These are phyloP conservation scores for Selenia dentaria DNA, from an alignment of 2,888 invertebrate species.

Conservation along the genomic window DNA sequence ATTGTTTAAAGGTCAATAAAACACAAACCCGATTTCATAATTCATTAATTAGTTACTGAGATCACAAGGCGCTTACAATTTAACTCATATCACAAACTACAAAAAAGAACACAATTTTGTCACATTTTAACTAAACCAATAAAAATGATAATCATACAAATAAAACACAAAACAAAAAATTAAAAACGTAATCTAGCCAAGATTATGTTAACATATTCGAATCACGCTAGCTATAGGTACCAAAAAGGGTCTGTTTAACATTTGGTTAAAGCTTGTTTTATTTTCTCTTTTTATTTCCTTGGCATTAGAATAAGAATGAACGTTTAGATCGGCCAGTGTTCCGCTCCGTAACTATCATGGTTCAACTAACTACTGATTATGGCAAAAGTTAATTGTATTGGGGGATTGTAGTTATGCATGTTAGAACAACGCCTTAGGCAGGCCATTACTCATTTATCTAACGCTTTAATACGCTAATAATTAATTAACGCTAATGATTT, in stretches of 20 bases:
- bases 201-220: too few relatives aligned
- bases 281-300: constrained; percentile 15
- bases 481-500: too few relatives aligned
- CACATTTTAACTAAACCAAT: constrained; percentile 10
- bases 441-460: neutral
- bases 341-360: constrained; percentile 8
- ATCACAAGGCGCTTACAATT: constrained; percentile 75
- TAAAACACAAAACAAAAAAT: constrained; percentile 27
- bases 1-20: too few relatives aligned
- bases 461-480: too few relatives aligned
- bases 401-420: constrained; percentile 7
- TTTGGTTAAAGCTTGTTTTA: constrained; percentile 29
- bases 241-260: constrained; percentile 4
- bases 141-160: constrained; percentile 8
- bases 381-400: constrained; percentile 7
- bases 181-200: constrained; percentile 14
- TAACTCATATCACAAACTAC: constrained; percentile 61
- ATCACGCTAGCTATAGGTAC: too few relatives aligned
- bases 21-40: constrained; percentile 49
- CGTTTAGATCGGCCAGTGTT: constrained; percentile 19
- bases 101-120: constrained; percentile 36
- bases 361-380: constrained; percentile 8
- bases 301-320: constrained; percentile 6
- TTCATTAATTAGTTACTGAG: constrained; percentile 69
- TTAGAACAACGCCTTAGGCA: constrained; percentile 13